A percentile compares a stretch with the other conserved stretches of the same genome.
Evolutionary conservation across 2,113 vertebrate species (phyloP).

Genomic region (Cnemophilus loriae): DNA sequence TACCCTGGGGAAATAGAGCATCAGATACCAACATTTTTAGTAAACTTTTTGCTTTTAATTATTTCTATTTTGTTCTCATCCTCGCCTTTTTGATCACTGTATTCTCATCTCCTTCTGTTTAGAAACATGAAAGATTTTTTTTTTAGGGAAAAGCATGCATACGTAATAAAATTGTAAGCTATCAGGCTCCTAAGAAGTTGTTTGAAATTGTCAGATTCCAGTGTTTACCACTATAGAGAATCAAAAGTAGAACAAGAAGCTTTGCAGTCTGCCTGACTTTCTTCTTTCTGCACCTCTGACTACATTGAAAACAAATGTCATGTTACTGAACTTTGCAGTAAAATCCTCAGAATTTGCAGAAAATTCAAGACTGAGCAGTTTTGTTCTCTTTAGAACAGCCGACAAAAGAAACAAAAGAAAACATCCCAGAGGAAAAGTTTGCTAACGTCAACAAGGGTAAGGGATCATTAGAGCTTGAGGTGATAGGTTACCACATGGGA

Average conservation of each 20-base stretch:
- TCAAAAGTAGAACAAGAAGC: background rate
- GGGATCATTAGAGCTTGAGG: slow-evolving; percentile 36
- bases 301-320: background rate
- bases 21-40: background rate
- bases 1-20: background rate
- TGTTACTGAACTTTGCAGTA: background rate
- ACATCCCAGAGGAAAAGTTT: slow-evolving; percentile 6
- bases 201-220: background rate
- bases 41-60: background rate
- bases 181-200: background rate
- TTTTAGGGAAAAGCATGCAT: background rate
- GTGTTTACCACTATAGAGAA: background rate
- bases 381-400: slow-evolving; percentile 12
- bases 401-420: slow-evolving; percentile 51
- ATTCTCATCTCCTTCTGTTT: background rate
- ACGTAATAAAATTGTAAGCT: background rate
- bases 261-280: background rate
- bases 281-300: background rate
- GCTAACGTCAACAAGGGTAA: slow-evolving; percentile 40
- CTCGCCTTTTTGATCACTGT: background rate
- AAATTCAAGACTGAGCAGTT: background rate
- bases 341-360: slow-evolving; percentile 25
- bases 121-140: background rate
- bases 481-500: slow-evolving; percentile 34
- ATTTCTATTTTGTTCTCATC: background rate